Percentiles rank a stretch among this genome's conserved stretches.
phyloP scores from a whole-genome alignment of 2,888 invertebrate genomes.

The Rhaphigaster nebulosa region DNA sequence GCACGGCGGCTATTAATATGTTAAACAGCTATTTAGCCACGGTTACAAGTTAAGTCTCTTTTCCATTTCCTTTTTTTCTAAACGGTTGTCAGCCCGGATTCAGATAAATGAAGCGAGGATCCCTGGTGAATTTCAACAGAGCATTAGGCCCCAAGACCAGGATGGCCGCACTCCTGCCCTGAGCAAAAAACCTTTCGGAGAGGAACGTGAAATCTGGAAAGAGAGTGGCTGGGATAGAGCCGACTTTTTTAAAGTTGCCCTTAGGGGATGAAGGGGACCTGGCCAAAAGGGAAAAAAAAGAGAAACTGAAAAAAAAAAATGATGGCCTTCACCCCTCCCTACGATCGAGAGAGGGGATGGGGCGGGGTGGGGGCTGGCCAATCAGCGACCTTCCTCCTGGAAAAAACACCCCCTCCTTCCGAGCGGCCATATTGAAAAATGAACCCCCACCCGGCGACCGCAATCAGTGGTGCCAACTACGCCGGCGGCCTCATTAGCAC shows the following conservation, averaged over 20 bases:
- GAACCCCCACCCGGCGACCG: conserved; percentile 43
- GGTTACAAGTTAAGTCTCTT: conserved; percentile 26
- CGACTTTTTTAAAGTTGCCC: conserved; percentile 47
- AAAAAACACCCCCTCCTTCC: conserved; percentile 46
- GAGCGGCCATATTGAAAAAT: conserved; percentile 53
- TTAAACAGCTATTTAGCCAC: conserved; percentile 50
- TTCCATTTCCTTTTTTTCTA: conserved; percentile 48
- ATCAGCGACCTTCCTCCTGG: conserved; percentile 31
- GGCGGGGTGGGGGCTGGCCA: conserved; percentile 50
- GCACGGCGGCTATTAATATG: conserved; percentile 21
- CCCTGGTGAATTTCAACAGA: conserved; percentile 46
- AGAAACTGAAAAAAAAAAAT: conserved; percentile 43
- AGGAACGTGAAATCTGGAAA: conserved; percentile 49
- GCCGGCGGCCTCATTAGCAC: conserved; percentile 20
- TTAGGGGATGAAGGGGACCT: conserved; percentile 44
- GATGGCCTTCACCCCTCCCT: conserved; percentile 42
- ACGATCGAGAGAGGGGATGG: conserved; percentile 10
- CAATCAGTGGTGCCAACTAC: conserved; percentile 50
- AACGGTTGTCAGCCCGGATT: conserved; percentile 44
- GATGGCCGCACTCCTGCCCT: not conserved
- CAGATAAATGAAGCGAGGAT: conserved; percentile 15
- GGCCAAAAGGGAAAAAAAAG: conserved; percentile 35
- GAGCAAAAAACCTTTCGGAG: not conserved
- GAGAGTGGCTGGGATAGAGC: conserved; percentile 37
- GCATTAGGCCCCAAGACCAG: not conserved